Base-by-base conservation (phyloP, 2,113 vertebrate species). In the Carettochelys insculpta region DNA sequence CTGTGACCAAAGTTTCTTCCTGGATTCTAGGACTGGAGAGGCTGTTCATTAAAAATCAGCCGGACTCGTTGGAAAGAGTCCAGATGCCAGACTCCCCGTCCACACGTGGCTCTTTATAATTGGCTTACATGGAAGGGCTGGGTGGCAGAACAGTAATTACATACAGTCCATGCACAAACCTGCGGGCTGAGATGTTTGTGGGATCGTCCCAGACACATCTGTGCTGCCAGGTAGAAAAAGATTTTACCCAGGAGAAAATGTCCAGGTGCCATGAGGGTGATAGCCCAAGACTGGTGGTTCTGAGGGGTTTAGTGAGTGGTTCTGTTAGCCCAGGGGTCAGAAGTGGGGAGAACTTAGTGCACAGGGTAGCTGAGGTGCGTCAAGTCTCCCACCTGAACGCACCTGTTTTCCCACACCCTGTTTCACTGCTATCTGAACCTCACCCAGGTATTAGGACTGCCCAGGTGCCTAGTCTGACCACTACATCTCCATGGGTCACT, bases 1-100 rank as follows among this genome's bases (percentile, higher is more conserved):
- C 2, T 0, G 3, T 50, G 17, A 86, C 31, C 48, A 27, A 58
- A 29, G 20, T 0, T 0, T 29, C 11, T 86, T 4, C 0, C 6
- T 3, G 4, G 45, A 48, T 90, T 7, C 12, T 31, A 10, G 61
- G 11, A 13, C 5, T 29, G 77, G 2, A 25, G 47, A 73, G 43
- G 31, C 45, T 0, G 1, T 5, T 89, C 45, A 76, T 48, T 3
- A 9, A 85, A 68, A 86, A 78, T 45, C 47, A 78, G 16, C 51
- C 53, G 16, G 48, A 47, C 1, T 3, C 8, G 14, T 41, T 68
- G 34, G 43, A 38, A 52, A 65, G 43, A 29, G n/a, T n/a, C n/a
- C n/a, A n/a, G n/a, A n/a, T n/a, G 34, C 47, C 14, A 31, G 16
- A 7, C 24, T 27, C 22, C n/a, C 25, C 5, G 14, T 29, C 9